Conservation (phyloP, 1,140 invertebrate species). For the Neoseiulus cucumeris region DNA sequence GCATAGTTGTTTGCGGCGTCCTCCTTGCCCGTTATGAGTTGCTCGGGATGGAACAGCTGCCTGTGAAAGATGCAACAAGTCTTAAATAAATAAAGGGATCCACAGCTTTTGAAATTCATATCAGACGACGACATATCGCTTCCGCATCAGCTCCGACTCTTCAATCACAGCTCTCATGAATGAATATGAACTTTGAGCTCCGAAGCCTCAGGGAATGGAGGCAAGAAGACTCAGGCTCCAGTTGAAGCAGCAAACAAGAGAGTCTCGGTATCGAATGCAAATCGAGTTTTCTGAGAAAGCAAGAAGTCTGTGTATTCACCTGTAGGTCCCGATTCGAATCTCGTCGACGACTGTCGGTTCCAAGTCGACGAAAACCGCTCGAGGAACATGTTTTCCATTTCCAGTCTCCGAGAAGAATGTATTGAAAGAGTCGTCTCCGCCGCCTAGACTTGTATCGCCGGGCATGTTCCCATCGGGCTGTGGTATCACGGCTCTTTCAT, state of each 20-base stretch:
- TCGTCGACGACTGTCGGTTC: slow-evolving; percentile 35
- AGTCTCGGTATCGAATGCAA: no score
- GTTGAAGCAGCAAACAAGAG: no score
- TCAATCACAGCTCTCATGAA: no score
- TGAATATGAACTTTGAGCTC: no score
- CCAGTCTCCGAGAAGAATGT: slow-evolving; percentile 33
- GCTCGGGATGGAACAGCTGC: slow-evolving; percentile 29
- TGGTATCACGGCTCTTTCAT: no score
- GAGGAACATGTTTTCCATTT: slow-evolving; percentile 31
- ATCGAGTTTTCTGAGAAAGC: no score
- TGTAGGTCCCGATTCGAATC: slow-evolving; percentile 15
- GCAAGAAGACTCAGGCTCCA: no score
- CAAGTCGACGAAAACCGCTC: slow-evolving; percentile 30
- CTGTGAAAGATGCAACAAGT: slow-evolving; percentile 16
- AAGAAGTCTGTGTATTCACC: not conserved
- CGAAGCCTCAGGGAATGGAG: no score
- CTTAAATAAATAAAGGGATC: not conserved
- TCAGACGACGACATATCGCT: no score
- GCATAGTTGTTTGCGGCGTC: slow-evolving; percentile 45
- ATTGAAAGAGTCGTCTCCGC: slow-evolving; percentile 30
- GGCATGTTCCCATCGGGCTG: slow-evolving; percentile 23
- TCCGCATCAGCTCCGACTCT: no score
- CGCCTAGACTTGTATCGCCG: slow-evolving; percentile 21
- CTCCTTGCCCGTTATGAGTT: slow-evolving; percentile 47
- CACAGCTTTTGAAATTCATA: slow-evolving; percentile 11